phyloP scores from a whole-genome alignment of 2,888 invertebrate species.

The Apantesis nais region DNA sequence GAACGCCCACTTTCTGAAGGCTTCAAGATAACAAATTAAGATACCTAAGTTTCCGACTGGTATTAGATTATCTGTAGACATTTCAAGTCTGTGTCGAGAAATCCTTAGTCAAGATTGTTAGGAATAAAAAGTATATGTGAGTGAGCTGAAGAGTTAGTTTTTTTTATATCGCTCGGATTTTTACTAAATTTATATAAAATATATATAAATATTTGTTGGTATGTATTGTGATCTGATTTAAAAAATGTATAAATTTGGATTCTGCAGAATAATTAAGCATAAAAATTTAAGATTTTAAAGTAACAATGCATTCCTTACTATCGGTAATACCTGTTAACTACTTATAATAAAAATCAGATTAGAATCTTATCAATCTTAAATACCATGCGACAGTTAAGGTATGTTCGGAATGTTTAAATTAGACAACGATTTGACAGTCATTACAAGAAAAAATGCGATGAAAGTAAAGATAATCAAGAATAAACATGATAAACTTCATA shows the following conservation, averaged over 20 bases:
- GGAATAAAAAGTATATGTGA: no score
- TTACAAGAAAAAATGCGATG: background rate
- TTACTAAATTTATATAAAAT: no score
- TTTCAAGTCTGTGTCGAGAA: background rate
- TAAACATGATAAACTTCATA: no score
- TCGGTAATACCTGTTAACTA: background rate
- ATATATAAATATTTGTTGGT: no score
- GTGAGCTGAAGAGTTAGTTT: no score
- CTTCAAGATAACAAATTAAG: slow-evolving; percentile 12
- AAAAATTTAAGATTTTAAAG: no score
- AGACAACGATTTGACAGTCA: background rate
- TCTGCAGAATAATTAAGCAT: no score
- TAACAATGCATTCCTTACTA: no score
- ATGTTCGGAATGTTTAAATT: background rate
- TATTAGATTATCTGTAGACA: background rate
- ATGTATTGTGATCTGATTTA: no score
- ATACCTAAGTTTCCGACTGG: slow-evolving; percentile 1
- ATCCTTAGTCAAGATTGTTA: no score
- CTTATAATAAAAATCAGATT: background rate
- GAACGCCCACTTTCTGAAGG: slow-evolving; percentile 8
- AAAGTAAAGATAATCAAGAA: background rate
- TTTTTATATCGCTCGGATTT: no score
- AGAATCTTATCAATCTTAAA: background rate
- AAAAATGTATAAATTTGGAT: no score
- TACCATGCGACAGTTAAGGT: background rate